These are phyloP conservation scores for Diploptera punctata DNA, from an alignment of 2,888 invertebrate species.

Conservation along the genomic window DNA sequence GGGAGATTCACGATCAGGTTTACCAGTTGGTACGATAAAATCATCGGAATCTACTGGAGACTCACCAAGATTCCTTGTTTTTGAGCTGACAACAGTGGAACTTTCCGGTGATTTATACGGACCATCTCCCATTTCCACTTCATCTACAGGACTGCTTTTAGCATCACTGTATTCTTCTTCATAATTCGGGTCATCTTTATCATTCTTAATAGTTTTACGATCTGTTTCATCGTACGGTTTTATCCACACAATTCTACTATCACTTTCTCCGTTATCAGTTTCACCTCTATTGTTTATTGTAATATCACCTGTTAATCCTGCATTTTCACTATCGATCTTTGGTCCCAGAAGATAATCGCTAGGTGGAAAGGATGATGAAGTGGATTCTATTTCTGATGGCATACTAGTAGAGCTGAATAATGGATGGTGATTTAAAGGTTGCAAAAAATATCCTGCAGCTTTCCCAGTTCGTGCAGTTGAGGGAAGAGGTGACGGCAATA, in stretches of 20 bases:
- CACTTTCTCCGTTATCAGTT: neutral
- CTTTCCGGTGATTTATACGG: constrained; percentile 17
- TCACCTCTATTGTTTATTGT: too few relatives aligned
- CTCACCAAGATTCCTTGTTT: too few relatives aligned
- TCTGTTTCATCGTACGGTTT: too few relatives aligned
- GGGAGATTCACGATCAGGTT: neutral
- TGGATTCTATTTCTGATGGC: too few relatives aligned
- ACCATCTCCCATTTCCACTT: constrained; percentile 25
- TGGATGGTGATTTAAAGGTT: neutral
- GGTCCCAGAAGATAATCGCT: neutral
- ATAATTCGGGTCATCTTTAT: too few relatives aligned
- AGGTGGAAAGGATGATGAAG: too few relatives aligned
- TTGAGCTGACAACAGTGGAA: too few relatives aligned
- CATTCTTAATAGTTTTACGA: too few relatives aligned
- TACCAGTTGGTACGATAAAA: too few relatives aligned
- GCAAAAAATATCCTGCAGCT: neutral
- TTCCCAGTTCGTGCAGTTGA: neutral
- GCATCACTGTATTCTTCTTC: neutral
- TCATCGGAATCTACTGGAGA: too few relatives aligned
- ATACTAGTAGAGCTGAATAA: neutral
- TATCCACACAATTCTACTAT: neutral
- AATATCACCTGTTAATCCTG: too few relatives aligned
- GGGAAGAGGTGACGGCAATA: neutral
- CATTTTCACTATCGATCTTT: neutral
- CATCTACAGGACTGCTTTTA: neutral